phyloP scores from a whole-genome alignment of 92 coral and sea anemone genomes.

The Epizoanthus illoricatus region DNA sequence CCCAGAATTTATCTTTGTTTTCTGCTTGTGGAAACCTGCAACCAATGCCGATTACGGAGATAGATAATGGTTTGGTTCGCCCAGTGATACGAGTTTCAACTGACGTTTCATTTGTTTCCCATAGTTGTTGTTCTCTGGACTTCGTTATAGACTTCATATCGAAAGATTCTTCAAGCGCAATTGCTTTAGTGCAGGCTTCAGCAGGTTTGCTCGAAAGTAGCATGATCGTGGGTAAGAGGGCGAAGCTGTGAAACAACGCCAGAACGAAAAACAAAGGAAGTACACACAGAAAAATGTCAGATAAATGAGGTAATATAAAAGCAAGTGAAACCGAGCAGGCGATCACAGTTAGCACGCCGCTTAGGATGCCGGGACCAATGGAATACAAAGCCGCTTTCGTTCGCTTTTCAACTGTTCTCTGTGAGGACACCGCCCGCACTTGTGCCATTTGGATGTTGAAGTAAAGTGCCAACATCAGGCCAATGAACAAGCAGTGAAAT shows the following conservation, averaged over 20 bases:
- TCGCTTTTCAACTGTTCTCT: constrained; percentile 23
- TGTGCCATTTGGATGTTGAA: constrained; percentile 46
- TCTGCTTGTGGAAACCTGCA: constrained; percentile 77
- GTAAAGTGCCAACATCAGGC: constrained; percentile 33
- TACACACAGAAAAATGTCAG: constrained; percentile 46
- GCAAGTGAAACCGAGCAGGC: constrained; percentile 66
- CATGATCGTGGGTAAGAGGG: constrained; percentile 47
- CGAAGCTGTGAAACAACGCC: constrained; percentile 57
- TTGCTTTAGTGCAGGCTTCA: constrained; percentile 12
- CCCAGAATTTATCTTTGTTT: constrained; percentile 60
- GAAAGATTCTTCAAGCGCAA: constrained; percentile 33
- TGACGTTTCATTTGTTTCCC: not conserved
- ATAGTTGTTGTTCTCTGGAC: not conserved
- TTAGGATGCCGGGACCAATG: constrained; percentile 38
- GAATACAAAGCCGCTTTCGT: constrained; percentile 35
- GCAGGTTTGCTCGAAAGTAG: constrained; percentile 46
- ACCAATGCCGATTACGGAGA: constrained; percentile 74
- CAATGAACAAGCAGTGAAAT: constrained; percentile 45
- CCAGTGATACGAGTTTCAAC: not conserved
- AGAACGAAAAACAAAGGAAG: constrained; percentile 52
- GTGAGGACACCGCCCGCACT: constrained; percentile 40
- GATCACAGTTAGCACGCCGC: constrained; percentile 28
- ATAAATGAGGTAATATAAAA: constrained; percentile 56
- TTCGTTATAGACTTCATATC: constrained; percentile 25
- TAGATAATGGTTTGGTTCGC: constrained; percentile 8